Evolutionary conservation across 2,888 invertebrate species (phyloP), one percentile per base, ranked within the genome.

Genomic region (Dusona sp.): DNA sequence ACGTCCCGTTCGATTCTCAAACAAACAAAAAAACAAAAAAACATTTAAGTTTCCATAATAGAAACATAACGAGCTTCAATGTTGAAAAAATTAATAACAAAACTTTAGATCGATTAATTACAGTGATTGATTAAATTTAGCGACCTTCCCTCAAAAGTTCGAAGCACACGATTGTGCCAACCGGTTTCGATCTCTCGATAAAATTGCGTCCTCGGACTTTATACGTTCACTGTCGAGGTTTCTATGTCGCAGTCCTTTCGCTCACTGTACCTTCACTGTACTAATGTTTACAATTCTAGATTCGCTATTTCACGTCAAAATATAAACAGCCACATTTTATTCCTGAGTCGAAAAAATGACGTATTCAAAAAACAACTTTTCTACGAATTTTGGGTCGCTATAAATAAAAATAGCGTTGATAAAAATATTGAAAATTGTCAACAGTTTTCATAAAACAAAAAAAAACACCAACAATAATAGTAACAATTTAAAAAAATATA

Each of bases 141-240:
- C 45, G 38, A 33, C 65, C n/a, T 77, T 64, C 48, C 61, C 61
- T 42, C n/a, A 13, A 64, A 33, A 48, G 64, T 42, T n/a, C 19
- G 75, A 75, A 57, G 72, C 36, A n/a, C 22, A 22, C 13, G 36
- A n/a, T 22, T 33, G 19, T 25, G 19, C 45, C 84, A 89, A 92
- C 92, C 90, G 90, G 92, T 91, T 92, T 91, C 84, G 87, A 85
- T 89, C 85, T 48, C 38, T 42, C n/a, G 79, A 87, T 84, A 86
- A 88, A 88, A 88, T 90, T 88, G 89, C 86, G 87, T 85, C 81
- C 88, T 85, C 86, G 83, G 85, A 81, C 87, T 83, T 88, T 87
- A 72, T 68, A 80, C 90, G 87, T 90, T 92, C 92, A 92, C 90
- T 92, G 91, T 87, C 91, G 91, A 91, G 90, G 91, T 90, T 90